Base-by-base conservation (phyloP, 1,140 invertebrate genomes). In the Diabrotica undecimpunctata region DNA sequence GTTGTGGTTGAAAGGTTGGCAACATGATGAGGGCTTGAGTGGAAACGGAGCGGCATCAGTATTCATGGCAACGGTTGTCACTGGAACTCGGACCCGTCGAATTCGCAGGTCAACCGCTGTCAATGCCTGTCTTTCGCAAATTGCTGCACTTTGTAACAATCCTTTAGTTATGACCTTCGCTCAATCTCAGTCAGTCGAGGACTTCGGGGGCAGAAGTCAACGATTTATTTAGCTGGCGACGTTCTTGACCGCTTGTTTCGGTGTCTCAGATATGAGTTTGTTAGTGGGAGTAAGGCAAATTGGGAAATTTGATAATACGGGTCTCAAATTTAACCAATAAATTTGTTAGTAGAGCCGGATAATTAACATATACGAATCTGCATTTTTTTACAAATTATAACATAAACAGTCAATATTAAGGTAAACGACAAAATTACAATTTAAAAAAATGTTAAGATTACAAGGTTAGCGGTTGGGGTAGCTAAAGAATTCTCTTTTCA, bases 61-160 rank as follows among this genome's bases (percentile, higher is more conserved):
- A 71, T 71, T 71, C 70, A 71, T 66, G 62, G 59, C 70, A 39
- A 35, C 66, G 25, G 63, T 69, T 71, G 70, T 71, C 70, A 62
- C 62, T 61, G 41, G 64, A 61, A 69, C 68, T 59, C 64, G 56
- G 62, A 63, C 62, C 62, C 54, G 59, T 64, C 70, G 67, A 68
- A 68, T 59, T 66, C 61, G 59, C 61, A 65, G 70, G 70, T 71
- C 70, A 66, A 69, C 70, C 70, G 70, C 70, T 71, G 70, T 69
- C 70, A 71, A 69, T 71, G 67, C 65, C 69, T 69, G 70, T 71
- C 67, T 71, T 61, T 60, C 36, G 52, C 63, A 64, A 70, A 70
- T 70, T 68, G 69, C 69, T 66, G 54, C 66, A 68, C 62, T 70
- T 67, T 63, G 61, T 67, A 67, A 38, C 51, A 62, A 50, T 46